A percentile compares a stretch with the other conserved stretches of the same genome.
phyloP scores from a whole-genome alignment of 2,797 vertebrate species.

The Pseudochaenichthys georgianus region DNA sequence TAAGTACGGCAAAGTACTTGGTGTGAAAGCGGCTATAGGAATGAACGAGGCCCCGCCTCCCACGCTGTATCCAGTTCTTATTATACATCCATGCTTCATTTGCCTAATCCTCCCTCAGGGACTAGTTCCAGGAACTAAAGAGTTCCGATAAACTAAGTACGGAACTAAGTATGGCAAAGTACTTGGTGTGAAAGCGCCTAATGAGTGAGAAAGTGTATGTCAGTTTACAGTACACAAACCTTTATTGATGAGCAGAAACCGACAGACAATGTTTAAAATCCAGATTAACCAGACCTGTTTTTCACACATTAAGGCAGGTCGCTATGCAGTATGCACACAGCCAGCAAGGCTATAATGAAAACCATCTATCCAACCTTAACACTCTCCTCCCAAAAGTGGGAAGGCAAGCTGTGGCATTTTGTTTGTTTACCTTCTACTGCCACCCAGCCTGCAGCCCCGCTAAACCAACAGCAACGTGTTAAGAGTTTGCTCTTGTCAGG shows the following conservation, averaged over 20 bases:
- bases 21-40: too few relatives aligned
- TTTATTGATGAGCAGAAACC: background rate
- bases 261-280: conserved; percentile 7
- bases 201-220: background rate
- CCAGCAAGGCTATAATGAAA: conserved; percentile 54
- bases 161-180: too few relatives aligned
- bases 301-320: conserved; percentile 42
- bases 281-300: conserved; percentile 3
- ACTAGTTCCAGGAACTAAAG: too few relatives aligned
- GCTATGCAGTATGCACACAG: conserved; percentile 5
- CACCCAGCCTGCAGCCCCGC: conserved; percentile 29
- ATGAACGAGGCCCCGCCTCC: too few relatives aligned
- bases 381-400: background rate
- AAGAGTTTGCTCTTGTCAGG: conserved; percentile 52
- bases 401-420: conserved; percentile 37
- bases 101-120: too few relatives aligned
- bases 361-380: conserved; percentile 34
- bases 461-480: conserved; percentile 41
- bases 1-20: too few relatives aligned
- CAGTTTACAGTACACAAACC: background rate
- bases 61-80: too few relatives aligned
- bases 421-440: conserved; percentile 67
- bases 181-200: too few relatives aligned
- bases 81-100: too few relatives aligned
- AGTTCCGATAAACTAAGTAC: too few relatives aligned